Base-by-base conservation (phyloP, 2,113 vertebrate genomes). In the Tylochromis polylepis region DNA sequence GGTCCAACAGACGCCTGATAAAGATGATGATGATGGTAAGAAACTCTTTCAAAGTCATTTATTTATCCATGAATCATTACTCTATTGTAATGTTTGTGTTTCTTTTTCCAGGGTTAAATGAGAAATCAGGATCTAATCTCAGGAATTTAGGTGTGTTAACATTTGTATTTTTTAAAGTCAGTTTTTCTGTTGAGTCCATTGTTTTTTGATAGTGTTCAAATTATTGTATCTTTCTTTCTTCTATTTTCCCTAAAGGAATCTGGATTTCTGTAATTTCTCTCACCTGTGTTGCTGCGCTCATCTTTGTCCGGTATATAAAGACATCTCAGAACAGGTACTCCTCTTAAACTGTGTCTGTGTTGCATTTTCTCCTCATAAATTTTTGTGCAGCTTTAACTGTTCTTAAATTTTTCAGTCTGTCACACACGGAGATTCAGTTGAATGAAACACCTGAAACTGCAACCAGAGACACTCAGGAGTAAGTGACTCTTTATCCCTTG, bases 401-500 rank as follows among this genome's bases (percentile, higher is more conserved):
- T 70, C 7, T 43, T 41, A 15, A 14, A 16, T 24, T 24, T 43
- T 43, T 0, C 65, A 70, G 36, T 43, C n/a, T 15, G 5, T 9
- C 65, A 43, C n/a, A 24, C 20, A 0, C 0, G 20, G 34, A 3
- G 2, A 12, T 67, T 38, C 20, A 22, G 62, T 41, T 0, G 1
- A 67, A 41, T 22, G 20, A 67, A 4, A 8, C 20, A 67, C 20
- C 62, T 38, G 60, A 22, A 67, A 15, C 20, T 41, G n/a, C 20
- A 6, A 67, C 14, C 62, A 14, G 0, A 41, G 11, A 41, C 36
- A 41, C 36, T 0, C 11, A 38, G 0, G 2, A 67, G 62, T 67
- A 67, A 67, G 62, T 67, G 34, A n/a, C 11, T 65, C 20, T 34
- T 34, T 0, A 38, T 65, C 34, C 16, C 36, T 5, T 67, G 20